Evolutionary conservation across 30 jellyfish, hydroid and myxozoan genomes (phyloP).

Genomic region (Sanderia malayensis): DNA sequence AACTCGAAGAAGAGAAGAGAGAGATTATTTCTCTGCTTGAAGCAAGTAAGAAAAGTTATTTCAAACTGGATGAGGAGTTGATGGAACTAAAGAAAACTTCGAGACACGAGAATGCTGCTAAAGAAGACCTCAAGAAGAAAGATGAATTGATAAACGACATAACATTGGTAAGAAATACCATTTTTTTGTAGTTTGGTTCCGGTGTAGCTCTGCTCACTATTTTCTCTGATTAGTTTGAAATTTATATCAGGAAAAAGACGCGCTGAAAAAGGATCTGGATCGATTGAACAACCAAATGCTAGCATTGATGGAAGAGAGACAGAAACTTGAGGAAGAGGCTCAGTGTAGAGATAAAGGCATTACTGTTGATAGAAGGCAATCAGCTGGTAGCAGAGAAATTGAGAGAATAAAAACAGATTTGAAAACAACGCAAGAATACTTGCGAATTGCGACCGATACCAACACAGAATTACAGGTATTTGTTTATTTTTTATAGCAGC

Average conservation of each 20-base stretch:
- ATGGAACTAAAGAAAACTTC: constrained; percentile 33
- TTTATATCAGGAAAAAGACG: constrained; percentile 34
- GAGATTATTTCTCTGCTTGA: constrained; percentile 50
- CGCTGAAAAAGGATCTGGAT: constrained; percentile 41
- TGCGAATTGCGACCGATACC: constrained; percentile 78
- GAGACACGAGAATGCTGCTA: constrained; percentile 21
- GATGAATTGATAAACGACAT: constrained; percentile 35
- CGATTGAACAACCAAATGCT: constrained; percentile 42
- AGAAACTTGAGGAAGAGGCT: constrained; percentile 28
- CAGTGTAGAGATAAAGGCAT: constrained; percentile 16
- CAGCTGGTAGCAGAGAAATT: constrained; percentile 43
- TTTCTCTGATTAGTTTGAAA: background rate
- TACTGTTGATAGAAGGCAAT: constrained; percentile 22
- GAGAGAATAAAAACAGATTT: constrained; percentile 61
- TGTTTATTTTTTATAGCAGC: too few relatives aligned
- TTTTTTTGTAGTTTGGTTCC: background rate
- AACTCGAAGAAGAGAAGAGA: constrained; percentile 40
- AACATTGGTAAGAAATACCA: constrained; percentile 44
- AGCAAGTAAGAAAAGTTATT: constrained; percentile 54
- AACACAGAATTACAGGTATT: constrained; percentile 77
- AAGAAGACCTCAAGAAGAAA: constrained; percentile 46
- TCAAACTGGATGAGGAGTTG: constrained; percentile 51
- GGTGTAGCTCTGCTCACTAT: background rate
- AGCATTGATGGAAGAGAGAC: constrained; percentile 42
- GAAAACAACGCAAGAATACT: constrained; percentile 68